These are phyloP conservation scores for Petrocephalus zakoni DNA, from an alignment of 2,113 vertebrate genomes.

Conservation along the genomic window DNA sequence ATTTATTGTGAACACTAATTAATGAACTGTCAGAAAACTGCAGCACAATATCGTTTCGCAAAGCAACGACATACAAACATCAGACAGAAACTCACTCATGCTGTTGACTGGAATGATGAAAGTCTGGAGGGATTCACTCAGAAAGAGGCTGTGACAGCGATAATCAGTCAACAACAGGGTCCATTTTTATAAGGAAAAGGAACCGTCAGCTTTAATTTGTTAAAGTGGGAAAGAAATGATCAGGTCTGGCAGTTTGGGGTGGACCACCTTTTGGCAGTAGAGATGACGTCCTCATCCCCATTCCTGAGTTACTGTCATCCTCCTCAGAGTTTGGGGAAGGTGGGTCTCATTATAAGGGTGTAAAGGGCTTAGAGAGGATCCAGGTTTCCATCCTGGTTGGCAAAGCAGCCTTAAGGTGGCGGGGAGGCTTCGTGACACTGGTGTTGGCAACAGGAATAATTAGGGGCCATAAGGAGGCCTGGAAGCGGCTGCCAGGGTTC, in stretches of 20 bases:
- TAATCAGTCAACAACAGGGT: conserved; percentile 32
- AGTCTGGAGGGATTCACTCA: conserved; percentile 24
- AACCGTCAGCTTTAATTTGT: conserved; percentile 35
- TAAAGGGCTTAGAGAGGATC: neutral
- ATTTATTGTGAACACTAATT: conserved; percentile 39
- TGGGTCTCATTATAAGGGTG: neutral
- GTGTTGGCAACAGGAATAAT: neutral
- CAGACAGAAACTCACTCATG: neutral
- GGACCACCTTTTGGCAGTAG: neutral
- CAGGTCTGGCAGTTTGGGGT: neutral
- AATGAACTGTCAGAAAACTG: conserved; percentile 36
- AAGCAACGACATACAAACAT: neutral
- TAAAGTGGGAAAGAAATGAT: neutral
- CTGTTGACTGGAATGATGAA: conserved; percentile 19
- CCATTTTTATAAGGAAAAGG: conserved; percentile 53
- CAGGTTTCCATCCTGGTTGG: neutral
- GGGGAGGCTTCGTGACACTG: neutral
- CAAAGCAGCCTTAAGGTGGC: conserved; percentile 42
- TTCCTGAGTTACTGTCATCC: neutral
- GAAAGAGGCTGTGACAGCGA: conserved; percentile 42
- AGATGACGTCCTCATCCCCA: neutral
- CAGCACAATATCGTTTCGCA: conserved; percentile 15
- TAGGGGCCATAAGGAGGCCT: neutral
- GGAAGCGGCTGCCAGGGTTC: neutral
- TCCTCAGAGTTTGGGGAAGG: neutral